Percentiles rank a stretch among this genome's conserved stretches.
Evolutionary conservation across 1,140 invertebrate genomes (phyloP).

Genomic region (Notospermus geniculatus): DNA sequence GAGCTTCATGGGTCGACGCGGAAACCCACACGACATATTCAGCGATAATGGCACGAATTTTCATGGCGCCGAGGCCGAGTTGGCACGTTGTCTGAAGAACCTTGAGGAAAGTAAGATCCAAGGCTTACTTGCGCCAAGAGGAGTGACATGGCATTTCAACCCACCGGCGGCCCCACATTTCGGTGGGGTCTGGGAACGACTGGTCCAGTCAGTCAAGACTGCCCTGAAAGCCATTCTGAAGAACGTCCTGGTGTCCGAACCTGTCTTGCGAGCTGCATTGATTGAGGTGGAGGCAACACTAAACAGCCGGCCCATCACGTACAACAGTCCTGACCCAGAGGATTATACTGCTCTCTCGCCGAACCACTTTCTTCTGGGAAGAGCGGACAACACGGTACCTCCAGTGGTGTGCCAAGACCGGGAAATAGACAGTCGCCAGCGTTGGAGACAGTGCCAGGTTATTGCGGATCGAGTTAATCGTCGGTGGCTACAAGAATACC

Average conservation of each 20-base stretch:
- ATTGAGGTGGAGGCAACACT: slow-evolving; percentile 25
- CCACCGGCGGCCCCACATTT: slow-evolving; percentile 16
- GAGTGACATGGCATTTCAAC: slow-evolving; percentile 7
- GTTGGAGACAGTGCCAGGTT: slow-evolving; percentile 11
- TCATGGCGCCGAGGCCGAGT: slow-evolving; percentile 11
- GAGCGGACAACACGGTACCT: slow-evolving; percentile 2
- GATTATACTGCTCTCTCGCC: slow-evolving; percentile 34
- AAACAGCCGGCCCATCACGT: slow-evolving; percentile 31
- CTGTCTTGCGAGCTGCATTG: slow-evolving; percentile 20
- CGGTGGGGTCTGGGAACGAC: slow-evolving; percentile 8
- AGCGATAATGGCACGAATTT: slow-evolving; percentile 23
- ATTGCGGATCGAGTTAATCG: slow-evolving; percentile 12
- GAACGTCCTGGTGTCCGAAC: not conserved
- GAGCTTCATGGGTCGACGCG: slow-evolving; percentile 8
- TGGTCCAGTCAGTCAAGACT: slow-evolving; percentile 11
- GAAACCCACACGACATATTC: slow-evolving; percentile 8
- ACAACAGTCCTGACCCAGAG: slow-evolving; percentile 30
- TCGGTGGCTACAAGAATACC: slow-evolving; percentile 12
- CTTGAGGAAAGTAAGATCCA: not conserved
- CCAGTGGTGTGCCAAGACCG: not conserved
- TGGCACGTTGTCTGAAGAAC: not conserved
- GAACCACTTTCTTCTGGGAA: slow-evolving; percentile 31
- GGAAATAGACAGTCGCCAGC: not conserved
- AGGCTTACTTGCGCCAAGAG: too few relatives aligned
- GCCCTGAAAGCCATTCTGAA: slow-evolving; percentile 2